A percentile compares a stretch with the other conserved stretches of the same genome.
phyloP scores from a whole-genome alignment of 92 coral and sea anemone genomes.

The Zoanthus gigantus region DNA sequence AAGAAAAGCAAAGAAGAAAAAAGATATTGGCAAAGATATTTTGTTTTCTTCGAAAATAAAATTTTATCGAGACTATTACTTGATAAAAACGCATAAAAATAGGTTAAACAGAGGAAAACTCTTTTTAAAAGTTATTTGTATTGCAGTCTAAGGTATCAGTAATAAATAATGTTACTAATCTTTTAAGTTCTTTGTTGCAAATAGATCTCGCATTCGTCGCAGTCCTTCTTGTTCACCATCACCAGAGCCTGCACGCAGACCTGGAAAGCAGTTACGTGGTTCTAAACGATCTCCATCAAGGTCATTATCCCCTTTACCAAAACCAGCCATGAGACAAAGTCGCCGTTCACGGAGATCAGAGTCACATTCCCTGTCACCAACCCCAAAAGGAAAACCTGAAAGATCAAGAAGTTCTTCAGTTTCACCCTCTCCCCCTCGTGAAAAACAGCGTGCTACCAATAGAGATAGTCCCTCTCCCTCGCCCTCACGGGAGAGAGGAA shows the following conservation, averaged over 20 bases:
- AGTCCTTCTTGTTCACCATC: constrained; percentile 64
- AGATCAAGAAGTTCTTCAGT: constrained; percentile 36
- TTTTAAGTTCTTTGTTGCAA: not conserved
- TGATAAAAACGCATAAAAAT: no score
- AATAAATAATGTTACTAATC: not conserved
- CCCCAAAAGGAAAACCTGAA: constrained; percentile 30
- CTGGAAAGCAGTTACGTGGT: constrained; percentile 29
- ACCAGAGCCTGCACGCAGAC: constrained; percentile 38
- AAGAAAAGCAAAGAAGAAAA: no score
- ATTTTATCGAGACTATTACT: no score
- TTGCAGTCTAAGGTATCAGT: not conserved
- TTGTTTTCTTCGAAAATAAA: no score
- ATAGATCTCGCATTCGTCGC: constrained; percentile 42
- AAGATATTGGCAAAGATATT: no score
- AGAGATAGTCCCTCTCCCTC: constrained; percentile 42
- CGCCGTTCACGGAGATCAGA: constrained; percentile 64
- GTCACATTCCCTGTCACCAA: constrained; percentile 60
- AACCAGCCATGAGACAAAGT: constrained; percentile 9
- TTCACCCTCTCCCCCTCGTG: constrained; percentile 54
- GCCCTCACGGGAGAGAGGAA: constrained; percentile 66
- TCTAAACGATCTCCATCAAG: constrained; percentile 54
- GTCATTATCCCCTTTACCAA: constrained; percentile 30
- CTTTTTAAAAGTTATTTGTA: no score
- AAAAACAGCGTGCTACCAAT: not conserved
- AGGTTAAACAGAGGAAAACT: no score